These are phyloP conservation scores for Scaptomyza pallida DNA, from an alignment of 1,140 invertebrate genomes.

Conservation along the genomic window DNA sequence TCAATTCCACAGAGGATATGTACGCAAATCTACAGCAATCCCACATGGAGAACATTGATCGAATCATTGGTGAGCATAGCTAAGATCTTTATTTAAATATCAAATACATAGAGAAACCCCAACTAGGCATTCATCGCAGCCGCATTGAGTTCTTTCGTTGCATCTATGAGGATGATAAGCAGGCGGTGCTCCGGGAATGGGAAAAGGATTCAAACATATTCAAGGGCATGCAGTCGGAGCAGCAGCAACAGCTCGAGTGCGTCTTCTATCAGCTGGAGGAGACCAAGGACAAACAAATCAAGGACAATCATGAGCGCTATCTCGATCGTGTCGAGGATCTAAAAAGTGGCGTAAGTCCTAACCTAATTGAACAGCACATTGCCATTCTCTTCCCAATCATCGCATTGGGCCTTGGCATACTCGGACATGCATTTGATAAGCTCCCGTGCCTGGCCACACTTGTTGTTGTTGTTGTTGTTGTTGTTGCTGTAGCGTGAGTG, in stretches of 20 bases:
- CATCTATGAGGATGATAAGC: slow-evolving; percentile 85
- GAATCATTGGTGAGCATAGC: slow-evolving; percentile 86
- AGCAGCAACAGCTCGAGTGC: slow-evolving; percentile 75
- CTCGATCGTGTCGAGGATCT: slow-evolving; percentile 84
- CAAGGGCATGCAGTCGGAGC: slow-evolving; percentile 80
- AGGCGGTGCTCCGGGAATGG: slow-evolving; percentile 84
- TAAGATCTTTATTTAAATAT: too few species aligned
- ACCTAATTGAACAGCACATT: slow-evolving; percentile 60
- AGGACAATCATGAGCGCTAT: slow-evolving; percentile 76
- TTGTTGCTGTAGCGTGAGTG: slow-evolving; percentile 75
- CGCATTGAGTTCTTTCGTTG: slow-evolving; percentile 85
- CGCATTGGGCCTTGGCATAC: slow-evolving; percentile 85
- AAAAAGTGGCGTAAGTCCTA: slow-evolving; percentile 84
- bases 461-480: slow-evolving; percentile 83
- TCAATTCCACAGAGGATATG: slow-evolving; percentile 89
- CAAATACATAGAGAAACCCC: neutral
- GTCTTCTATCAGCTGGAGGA: slow-evolving; percentile 78
- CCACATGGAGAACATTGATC: slow-evolving; percentile 88
- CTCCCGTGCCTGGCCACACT: slow-evolving; percentile 85
- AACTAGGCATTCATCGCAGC: slow-evolving; percentile 84
- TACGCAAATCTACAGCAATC: slow-evolving; percentile 86
- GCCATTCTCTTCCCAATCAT: slow-evolving; percentile 85
- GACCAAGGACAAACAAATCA: slow-evolving; percentile 48
- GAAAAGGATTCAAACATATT: slow-evolving; percentile 83
- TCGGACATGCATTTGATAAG: slow-evolving; percentile 85